Evolutionary conservation across 2,888 invertebrate species (phyloP).

Genomic region (Drosophila nr. perissopoda): DNA sequence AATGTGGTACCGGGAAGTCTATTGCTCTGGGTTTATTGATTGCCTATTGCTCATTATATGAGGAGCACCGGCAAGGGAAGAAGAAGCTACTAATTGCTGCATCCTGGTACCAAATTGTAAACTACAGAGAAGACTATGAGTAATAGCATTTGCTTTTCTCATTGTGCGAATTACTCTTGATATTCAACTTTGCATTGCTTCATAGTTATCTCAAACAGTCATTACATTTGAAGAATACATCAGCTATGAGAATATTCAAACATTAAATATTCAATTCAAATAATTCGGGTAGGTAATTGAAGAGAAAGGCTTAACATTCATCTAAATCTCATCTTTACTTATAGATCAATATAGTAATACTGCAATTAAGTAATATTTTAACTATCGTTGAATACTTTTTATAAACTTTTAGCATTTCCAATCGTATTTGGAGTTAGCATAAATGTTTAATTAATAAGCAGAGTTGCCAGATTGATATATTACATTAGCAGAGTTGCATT

Average conservation of each 20-base stretch:
- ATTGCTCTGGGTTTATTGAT: constrained; percentile 24
- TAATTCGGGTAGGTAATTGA: not conserved
- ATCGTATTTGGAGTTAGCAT: not conserved
- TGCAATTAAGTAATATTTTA: not conserved
- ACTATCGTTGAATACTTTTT: not conserved
- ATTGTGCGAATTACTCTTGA: not conserved
- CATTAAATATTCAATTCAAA: not conserved
- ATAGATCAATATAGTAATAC: not conserved
- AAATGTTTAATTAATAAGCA: too few species aligned
- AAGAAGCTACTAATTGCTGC: constrained; percentile 1
- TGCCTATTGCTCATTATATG: constrained; percentile 32
- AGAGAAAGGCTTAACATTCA: not conserved
- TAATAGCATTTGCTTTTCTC: constrained; percentile 1
- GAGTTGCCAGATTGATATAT: too few species aligned
- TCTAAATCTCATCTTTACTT: not conserved
- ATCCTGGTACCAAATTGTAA: not conserved
- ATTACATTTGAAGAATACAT: too few species aligned
- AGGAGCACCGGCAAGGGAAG: not conserved
- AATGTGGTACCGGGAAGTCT: not conserved
- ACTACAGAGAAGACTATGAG: not conserved
- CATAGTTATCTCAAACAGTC: not conserved
- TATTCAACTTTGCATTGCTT: not conserved
- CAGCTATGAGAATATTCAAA: not conserved
- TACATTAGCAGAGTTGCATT: too few species aligned
- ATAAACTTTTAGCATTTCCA: not conserved